These are phyloP conservation scores for Cossypha heuglini DNA, from an alignment of 2,797 vertebrate genomes.

Conservation along the genomic window DNA sequence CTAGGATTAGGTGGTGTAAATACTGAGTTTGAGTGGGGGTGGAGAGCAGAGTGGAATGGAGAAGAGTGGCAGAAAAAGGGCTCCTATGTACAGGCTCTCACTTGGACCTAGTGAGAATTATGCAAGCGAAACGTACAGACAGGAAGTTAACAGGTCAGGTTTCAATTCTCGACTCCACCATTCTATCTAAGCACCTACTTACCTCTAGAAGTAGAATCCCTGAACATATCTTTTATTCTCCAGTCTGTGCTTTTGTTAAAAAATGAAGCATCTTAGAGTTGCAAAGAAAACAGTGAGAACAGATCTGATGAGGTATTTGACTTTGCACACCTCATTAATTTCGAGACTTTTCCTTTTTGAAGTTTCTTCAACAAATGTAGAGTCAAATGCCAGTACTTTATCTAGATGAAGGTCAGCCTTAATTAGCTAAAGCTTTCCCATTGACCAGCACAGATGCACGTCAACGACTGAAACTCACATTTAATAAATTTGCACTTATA, in stretches of 20 bases:
- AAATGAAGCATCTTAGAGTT: background rate
- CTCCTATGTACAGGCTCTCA: background rate
- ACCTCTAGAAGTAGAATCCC: background rate
- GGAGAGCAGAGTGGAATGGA: background rate
- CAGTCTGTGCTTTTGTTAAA: background rate
- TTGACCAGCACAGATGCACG: background rate
- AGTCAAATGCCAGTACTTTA: background rate
- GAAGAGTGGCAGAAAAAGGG: background rate
- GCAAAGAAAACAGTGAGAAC: background rate
- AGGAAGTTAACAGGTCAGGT: background rate
- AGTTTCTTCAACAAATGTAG: background rate
- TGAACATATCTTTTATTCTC: background rate
- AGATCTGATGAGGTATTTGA: background rate
- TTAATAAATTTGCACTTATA: background rate
- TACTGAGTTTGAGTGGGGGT: no score
- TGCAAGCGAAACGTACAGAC: rapidly evolving
- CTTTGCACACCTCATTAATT: background rate
- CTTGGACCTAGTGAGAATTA: background rate
- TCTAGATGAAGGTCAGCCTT: background rate
- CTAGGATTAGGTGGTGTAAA: background rate
- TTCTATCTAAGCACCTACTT: background rate
- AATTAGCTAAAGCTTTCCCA: background rate
- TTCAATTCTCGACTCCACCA: background rate
- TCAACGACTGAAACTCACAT: background rate
- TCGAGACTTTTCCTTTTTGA: background rate